A percentile compares a stretch with the other conserved stretches of the same genome.
These are phyloP conservation scores for Ditylenchus weischeri DNA, from an alignment of 2,888 invertebrate species.

Conservation along the genomic window DNA sequence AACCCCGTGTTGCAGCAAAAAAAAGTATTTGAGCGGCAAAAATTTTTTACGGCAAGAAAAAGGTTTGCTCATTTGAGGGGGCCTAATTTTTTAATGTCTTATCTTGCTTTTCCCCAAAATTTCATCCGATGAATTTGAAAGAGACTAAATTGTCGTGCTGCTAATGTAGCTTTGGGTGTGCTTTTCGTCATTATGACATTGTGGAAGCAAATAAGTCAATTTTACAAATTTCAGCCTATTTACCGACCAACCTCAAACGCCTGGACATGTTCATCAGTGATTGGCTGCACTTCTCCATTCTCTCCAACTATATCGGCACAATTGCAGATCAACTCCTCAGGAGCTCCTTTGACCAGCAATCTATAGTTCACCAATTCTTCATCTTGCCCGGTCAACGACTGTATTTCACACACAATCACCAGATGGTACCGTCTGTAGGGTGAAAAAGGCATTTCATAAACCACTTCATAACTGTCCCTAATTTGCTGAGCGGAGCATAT, in stretches of 20 bases:
- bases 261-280: slow-evolving; percentile 26
- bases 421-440: slow-evolving; percentile 33
- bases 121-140: no score
- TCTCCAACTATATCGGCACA: slow-evolving; percentile 27
- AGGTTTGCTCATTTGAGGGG: no score
- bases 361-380: slow-evolving; percentile 11
- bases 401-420: slow-evolving; percentile 27
- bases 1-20: no score
- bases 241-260: slow-evolving; percentile 28
- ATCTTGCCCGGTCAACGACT: slow-evolving; percentile 6
- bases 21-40: no score
- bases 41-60: no score
- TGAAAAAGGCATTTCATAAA: slow-evolving; percentile 36
- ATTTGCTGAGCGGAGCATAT: slow-evolving; percentile 22
- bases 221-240: no score
- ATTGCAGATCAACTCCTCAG: slow-evolving; percentile 33
- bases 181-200: no score
- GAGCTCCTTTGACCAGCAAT: slow-evolving; percentile 40
- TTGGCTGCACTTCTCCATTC: slow-evolving; percentile 19
- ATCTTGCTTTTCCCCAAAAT: no score
- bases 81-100: no score
- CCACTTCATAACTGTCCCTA: slow-evolving; percentile 27
- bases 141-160: no score
- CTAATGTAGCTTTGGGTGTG: no score
- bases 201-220: no score